A percentile compares a stretch with the other conserved stretches of the same genome.
Evolutionary conservation across 2,797 vertebrate genomes (phyloP).

Genomic region (Columba guinea): DNA sequence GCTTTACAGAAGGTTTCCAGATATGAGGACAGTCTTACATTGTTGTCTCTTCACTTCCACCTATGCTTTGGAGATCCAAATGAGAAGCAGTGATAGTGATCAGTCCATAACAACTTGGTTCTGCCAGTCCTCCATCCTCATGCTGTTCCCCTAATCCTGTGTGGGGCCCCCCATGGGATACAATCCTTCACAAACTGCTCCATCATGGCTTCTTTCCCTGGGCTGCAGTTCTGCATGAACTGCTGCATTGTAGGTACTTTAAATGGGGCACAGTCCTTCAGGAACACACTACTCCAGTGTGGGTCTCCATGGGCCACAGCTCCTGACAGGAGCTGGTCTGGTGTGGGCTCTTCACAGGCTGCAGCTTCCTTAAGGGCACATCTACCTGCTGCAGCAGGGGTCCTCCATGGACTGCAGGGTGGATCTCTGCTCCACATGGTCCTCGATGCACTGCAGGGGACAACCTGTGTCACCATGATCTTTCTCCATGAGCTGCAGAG

Average conservation of each 20-base stretch:
- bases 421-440: background rate
- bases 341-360: background rate
- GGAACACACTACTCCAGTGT: background rate
- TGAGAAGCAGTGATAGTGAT: rapidly evolving
- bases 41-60: background rate
- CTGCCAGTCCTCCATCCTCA: background rate
- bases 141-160: background rate
- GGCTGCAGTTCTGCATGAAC: background rate
- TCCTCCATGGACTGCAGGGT: background rate
- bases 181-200: background rate
- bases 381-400: background rate
- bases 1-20: background rate
- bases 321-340: background rate
- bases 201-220: background rate
- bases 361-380: background rate
- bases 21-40: background rate
- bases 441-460: background rate
- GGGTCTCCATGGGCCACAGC: background rate
- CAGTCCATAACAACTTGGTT: background rate
- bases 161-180: rapidly evolving
- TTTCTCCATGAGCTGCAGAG: background rate
- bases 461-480: rapidly evolving
- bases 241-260: background rate
- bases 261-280: background rate
- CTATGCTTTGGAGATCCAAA: background rate